phyloP scores from a whole-genome alignment of 2,888 invertebrate species.

The Ephialtes manifestator region DNA sequence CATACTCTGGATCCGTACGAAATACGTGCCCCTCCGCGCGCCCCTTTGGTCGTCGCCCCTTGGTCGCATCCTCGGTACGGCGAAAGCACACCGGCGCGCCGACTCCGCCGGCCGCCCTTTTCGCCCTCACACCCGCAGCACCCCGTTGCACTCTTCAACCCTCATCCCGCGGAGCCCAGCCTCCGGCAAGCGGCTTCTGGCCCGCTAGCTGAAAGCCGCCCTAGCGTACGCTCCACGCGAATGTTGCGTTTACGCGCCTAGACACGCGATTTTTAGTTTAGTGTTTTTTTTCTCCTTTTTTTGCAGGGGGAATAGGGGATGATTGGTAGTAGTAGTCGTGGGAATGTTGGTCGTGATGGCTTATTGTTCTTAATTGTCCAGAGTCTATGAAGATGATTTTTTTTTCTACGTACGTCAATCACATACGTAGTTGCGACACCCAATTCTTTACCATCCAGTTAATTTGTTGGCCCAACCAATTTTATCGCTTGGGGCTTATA shows the following conservation, averaged over 20 bases:
- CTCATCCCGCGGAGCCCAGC: conserved; percentile 20
- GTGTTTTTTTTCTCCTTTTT: neutral
- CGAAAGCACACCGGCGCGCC: conserved; percentile 71
- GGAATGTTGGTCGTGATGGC: neutral
- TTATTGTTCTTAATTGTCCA: neutral
- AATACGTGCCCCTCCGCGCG: conserved; percentile 51
- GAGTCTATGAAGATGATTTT: neutral
- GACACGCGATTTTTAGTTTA: conserved; percentile 4
- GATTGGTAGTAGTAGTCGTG: neutral
- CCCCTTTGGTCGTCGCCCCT: conserved; percentile 58
- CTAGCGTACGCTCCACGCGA: conserved; percentile 77
- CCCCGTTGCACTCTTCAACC: conserved; percentile 44
- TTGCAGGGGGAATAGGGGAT: neutral
- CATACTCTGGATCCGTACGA: conserved; percentile 64
- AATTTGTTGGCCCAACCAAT: too few relatives aligned
- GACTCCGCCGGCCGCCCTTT: conserved; percentile 72
- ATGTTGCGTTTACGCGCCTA: conserved; percentile 78
- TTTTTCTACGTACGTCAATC: too few relatives aligned
- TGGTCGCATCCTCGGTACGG: conserved; percentile 59
- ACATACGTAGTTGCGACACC: too few relatives aligned
- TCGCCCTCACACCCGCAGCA: conserved; percentile 58
- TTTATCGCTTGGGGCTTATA: too few relatives aligned
- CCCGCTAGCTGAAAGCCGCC: conserved; percentile 64
- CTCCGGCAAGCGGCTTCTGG: conserved; percentile 37
- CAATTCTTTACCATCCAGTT: too few relatives aligned